Evolutionary conservation across 2,113 vertebrate genomes (phyloP).

Genomic region (Saguinus midas): DNA sequence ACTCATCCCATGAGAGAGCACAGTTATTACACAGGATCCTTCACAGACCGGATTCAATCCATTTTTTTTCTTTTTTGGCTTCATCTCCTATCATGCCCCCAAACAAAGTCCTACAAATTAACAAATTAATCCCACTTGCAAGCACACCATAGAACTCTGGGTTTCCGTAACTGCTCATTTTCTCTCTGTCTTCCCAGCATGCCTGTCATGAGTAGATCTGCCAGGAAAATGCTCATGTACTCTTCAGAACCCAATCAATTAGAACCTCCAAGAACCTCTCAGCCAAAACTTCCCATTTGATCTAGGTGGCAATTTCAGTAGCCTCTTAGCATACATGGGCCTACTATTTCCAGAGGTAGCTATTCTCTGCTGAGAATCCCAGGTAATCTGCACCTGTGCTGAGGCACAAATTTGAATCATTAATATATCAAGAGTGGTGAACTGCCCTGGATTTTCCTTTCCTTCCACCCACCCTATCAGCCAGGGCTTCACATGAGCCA

Average conservation of each 20-base stretch:
- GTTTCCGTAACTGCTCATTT: not conserved
- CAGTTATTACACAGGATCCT: not conserved
- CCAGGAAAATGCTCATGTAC: not conserved
- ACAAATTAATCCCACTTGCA: not conserved
- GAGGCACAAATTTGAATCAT: not conserved
- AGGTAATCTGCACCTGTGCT: not conserved
- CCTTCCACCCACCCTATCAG: not conserved
- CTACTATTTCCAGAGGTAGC: not conserved
- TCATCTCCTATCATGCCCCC: not conserved
- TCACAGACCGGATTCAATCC: not conserved
- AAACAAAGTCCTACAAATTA: not conserved
- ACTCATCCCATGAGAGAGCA: not conserved
- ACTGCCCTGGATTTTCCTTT: not conserved
- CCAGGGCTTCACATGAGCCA: not conserved
- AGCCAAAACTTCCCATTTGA: not conserved
- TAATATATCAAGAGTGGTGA: not conserved
- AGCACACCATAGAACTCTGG: not conserved
- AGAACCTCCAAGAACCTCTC: not conserved
- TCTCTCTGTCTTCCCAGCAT: not conserved
- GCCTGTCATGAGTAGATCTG: not conserved
- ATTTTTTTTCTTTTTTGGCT: not conserved
- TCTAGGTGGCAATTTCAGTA: not conserved
- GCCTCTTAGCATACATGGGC: not conserved
- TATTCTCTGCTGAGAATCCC: not conserved
- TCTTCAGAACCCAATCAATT: not conserved